These are phyloP conservation scores for Podilymbus podiceps DNA, from an alignment of 2,113 vertebrate genomes.

Conservation along the genomic window DNA sequence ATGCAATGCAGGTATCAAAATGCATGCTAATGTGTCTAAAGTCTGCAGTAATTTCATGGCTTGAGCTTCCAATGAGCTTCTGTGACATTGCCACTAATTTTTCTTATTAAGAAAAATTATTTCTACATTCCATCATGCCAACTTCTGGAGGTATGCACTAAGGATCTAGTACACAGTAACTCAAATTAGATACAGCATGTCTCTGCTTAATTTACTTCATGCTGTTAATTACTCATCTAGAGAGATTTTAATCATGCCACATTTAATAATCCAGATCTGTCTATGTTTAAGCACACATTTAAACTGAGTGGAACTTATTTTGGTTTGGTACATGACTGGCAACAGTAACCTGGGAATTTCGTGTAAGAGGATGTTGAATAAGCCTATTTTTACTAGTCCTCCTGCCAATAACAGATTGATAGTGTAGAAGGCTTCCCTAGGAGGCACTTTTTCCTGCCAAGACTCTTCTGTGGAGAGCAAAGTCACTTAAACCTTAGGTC, in stretches of 20 bases:
- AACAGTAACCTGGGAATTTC: not conserved
- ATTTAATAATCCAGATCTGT: constrained; percentile 37
- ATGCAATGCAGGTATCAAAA: not conserved
- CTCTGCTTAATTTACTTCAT: constrained; percentile 60
- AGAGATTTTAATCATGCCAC: constrained; percentile 50
- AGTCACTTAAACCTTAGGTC: not conserved
- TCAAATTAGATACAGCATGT: constrained; percentile 28
- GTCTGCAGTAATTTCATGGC: constrained; percentile 15
- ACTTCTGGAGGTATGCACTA: not conserved
- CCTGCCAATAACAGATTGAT: not conserved
- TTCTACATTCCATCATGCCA: not conserved
- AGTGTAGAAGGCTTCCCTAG: not conserved
- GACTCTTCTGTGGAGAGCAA: not conserved
- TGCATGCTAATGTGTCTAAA: not conserved
- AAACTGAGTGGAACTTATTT: not conserved
- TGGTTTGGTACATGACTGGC: not conserved
- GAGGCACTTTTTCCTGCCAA: not conserved
- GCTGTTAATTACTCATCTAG: constrained; percentile 58
- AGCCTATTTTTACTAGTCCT: not conserved
- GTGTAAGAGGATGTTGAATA: not conserved
- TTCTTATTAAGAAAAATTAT: constrained; percentile 33
- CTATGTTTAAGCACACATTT: not conserved
- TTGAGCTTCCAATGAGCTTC: not conserved
- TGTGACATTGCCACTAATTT: not conserved
- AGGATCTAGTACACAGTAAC: constrained; percentile 9